A percentile compares a stretch with the other conserved stretches of the same genome.
Conservation (phyloP, 2,113 vertebrate species). For the Pygoscelis adeliae region DNA sequence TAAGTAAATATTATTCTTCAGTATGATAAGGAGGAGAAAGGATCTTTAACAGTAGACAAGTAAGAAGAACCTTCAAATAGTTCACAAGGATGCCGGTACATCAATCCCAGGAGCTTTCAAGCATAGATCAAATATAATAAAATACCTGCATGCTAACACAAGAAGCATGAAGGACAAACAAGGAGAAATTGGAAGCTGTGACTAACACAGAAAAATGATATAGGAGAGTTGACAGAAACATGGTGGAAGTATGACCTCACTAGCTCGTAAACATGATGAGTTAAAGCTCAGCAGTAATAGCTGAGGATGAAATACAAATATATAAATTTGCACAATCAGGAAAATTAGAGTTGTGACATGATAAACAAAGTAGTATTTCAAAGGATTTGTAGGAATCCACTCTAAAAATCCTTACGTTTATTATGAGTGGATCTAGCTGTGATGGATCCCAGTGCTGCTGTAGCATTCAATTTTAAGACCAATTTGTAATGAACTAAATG, state of each 20-base stretch:
- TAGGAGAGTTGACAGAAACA: background rate
- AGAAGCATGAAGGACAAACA: conserved; percentile 36
- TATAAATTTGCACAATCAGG: background rate
- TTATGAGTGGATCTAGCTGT: background rate
- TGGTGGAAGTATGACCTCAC: background rate
- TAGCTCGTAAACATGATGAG: background rate
- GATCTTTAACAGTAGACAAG: background rate
- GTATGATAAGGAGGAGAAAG: background rate
- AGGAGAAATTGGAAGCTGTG: conserved; percentile 29
- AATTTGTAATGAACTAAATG: background rate
- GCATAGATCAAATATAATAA: conserved; percentile 18
- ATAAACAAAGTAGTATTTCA: background rate
- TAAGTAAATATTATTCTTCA: background rate
- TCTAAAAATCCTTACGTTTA: background rate
- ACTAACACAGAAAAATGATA: background rate
- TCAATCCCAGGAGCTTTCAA: background rate
- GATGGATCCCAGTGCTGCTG: background rate
- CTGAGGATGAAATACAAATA: background rate
- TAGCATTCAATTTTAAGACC: background rate
- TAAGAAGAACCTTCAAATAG: background rate
- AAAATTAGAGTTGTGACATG: background rate
- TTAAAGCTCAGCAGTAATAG: background rate
- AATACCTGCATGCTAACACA: conserved; percentile 13
- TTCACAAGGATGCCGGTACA: background rate
- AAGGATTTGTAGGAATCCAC: background rate